Conservation (phyloP, 1,140 invertebrate genomes). For the Samia ricini region DNA sequence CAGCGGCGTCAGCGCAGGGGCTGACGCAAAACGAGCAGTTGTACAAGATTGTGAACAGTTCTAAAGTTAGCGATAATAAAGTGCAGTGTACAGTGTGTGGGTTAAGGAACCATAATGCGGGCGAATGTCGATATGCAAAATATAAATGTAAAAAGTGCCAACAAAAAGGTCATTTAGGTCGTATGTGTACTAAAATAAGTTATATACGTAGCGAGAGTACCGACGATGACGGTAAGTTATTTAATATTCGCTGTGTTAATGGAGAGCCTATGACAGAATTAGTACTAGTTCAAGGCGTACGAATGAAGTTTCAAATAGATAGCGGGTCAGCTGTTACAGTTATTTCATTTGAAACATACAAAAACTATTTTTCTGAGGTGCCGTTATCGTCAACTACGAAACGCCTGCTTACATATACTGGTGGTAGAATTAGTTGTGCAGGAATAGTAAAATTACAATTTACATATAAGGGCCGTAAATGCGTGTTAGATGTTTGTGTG, state of each 20-base stretch:
- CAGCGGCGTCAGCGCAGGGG: conserved; percentile 2
- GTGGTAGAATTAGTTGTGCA: neutral
- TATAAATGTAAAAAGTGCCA: no score
- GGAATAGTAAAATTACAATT: conserved; percentile 7
- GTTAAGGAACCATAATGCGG: conserved; percentile 1
- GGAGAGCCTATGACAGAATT: conserved; percentile 15
- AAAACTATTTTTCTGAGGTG: no score
- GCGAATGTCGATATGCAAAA: conserved; percentile 7
- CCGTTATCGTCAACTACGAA: no score
- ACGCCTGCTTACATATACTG: conserved; percentile 13
- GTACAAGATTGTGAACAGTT: conserved; percentile 5
- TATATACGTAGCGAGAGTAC: neutral
- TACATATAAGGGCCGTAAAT: neutral
- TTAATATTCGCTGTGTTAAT: conserved; percentile 12
- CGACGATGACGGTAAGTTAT: conserved; percentile 15
- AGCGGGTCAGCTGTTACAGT: conserved; percentile 18
- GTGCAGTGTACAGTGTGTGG: conserved; percentile 13
- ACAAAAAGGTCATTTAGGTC: conserved; percentile 13
- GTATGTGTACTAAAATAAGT: conserved; percentile 13
- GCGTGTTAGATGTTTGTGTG: conserved; percentile 12
- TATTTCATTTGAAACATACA: no score
- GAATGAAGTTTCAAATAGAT: conserved; percentile 17
- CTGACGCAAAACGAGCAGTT: neutral
- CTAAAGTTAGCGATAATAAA: neutral
- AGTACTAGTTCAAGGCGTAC: conserved; percentile 5